These are phyloP conservation scores for Pogonocherus hispidulus DNA, from an alignment of 2,888 invertebrate species.

Conservation along the genomic window DNA sequence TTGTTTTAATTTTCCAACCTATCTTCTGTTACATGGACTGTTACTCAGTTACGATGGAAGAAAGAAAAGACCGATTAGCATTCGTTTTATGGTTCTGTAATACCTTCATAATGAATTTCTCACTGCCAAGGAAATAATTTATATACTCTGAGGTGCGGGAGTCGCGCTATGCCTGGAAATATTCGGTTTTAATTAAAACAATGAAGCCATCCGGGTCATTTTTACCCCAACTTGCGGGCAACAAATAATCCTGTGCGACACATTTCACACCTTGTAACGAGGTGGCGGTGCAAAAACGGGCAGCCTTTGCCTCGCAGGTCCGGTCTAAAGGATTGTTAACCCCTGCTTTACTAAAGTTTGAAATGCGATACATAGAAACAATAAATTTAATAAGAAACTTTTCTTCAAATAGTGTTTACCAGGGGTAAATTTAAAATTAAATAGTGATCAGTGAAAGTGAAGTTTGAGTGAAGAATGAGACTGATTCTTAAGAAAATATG, in stretches of 20 bases:
- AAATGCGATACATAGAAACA: too few species aligned
- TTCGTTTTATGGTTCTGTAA: not conserved
- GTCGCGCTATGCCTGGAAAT: slow-evolving; percentile 20
- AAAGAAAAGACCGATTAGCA: slow-evolving; percentile 10
- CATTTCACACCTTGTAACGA: slow-evolving; percentile 62
- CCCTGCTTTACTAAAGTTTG: too few species aligned
- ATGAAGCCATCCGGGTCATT: slow-evolving; percentile 45
- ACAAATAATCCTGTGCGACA: slow-evolving; percentile 60
- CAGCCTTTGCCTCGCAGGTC: slow-evolving; percentile 39
- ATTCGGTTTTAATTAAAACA: slow-evolving; percentile 47
- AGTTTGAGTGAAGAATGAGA: too few species aligned
- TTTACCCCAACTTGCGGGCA: slow-evolving; percentile 48
- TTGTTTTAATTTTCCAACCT: too few species aligned
- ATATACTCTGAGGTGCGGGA: slow-evolving; percentile 15
- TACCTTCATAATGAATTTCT: slow-evolving; percentile 11
- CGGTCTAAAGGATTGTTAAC: too few species aligned
- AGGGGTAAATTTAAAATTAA: too few species aligned
- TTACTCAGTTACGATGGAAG: not conserved
- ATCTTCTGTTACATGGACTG: too few species aligned
- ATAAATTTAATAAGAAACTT: too few species aligned
- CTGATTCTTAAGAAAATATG: too few species aligned
- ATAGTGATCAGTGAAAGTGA: too few species aligned
- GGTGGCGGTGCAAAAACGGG: slow-evolving; percentile 58
- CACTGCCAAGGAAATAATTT: slow-evolving; percentile 11
- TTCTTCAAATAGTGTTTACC: too few species aligned